phyloP scores from a whole-genome alignment of 2,797 vertebrate genomes.

The Sarcoramphus papa region DNA sequence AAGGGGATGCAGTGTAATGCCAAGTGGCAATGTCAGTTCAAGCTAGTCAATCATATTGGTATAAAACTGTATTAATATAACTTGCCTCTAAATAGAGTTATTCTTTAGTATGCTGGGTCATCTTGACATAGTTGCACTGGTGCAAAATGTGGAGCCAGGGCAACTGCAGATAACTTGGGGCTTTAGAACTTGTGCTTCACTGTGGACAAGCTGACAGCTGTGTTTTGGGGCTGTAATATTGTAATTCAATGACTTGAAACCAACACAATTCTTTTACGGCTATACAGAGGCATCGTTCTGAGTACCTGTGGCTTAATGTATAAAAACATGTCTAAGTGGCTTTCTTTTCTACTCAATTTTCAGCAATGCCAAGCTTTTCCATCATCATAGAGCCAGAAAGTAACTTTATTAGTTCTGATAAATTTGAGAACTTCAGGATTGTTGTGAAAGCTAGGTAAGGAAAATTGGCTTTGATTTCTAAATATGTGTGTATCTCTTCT shows the following conservation, averaged over 20 bases:
- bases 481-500: background rate
- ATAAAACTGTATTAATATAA: background rate
- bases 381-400: conserved; percentile 79
- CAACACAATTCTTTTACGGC: background rate
- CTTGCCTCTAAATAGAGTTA: background rate
- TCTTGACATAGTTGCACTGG: background rate
- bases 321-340: background rate
- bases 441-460: conserved; percentile 84
- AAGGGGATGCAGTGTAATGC: background rate
- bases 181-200: background rate
- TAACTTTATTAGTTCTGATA: conserved; percentile 79
- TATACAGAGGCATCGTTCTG: background rate
- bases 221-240: background rate
- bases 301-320: background rate
- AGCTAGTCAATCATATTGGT: background rate
- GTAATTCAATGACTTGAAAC: background rate
- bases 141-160: background rate
- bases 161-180: background rate
- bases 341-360: conserved; percentile 26
- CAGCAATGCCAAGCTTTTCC: conserved; percentile 89
- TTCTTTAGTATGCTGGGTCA: background rate
- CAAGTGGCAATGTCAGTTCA: background rate
- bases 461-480: background rate
- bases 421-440: conserved; percentile 80
- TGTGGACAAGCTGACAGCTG: background rate